These are phyloP conservation scores for Dusona sp. DNA, from an alignment of 2,888 invertebrate genomes.

Conservation along the genomic window DNA sequence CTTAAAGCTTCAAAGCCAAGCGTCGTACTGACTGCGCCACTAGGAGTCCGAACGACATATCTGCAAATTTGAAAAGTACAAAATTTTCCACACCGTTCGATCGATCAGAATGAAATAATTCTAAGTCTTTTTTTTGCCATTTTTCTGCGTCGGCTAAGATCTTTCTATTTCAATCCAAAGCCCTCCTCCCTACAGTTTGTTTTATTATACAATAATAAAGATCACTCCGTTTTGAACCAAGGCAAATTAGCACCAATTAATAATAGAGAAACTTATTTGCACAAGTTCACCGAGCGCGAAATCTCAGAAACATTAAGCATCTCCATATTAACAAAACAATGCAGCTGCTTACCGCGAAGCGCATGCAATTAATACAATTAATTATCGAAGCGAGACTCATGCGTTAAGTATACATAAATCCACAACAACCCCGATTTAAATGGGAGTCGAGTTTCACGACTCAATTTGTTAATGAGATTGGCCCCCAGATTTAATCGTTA, in stretches of 20 bases:
- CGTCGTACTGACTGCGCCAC: no score
- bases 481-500: slow-evolving; percentile 16
- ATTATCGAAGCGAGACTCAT: slow-evolving; percentile 39
- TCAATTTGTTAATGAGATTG: slow-evolving; percentile 51
- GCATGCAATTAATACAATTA: slow-evolving; percentile 50
- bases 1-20: no score
- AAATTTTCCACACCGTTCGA: no score
- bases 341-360: slow-evolving; percentile 25
- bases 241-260: neutral
- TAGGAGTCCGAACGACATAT: no score
- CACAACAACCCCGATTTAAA: slow-evolving; percentile 26
- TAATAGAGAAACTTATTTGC: slow-evolving; percentile 20
- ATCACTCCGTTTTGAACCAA: neutral
- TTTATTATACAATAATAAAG: neutral
- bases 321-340: slow-evolving; percentile 8
- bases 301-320: neutral
- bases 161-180: neutral
- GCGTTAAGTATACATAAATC: slow-evolving; percentile 26
- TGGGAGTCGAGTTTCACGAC: slow-evolving; percentile 26
- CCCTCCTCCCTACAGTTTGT: neutral
- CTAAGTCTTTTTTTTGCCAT: no score
- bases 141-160: no score
- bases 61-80: no score
- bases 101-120: no score
- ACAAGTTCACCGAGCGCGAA: neutral